Evolutionary conservation across 2,888 invertebrate genomes (phyloP), one percentile per base, ranked within the genome.

Genomic region (Alloscopus bannaensis): DNA sequence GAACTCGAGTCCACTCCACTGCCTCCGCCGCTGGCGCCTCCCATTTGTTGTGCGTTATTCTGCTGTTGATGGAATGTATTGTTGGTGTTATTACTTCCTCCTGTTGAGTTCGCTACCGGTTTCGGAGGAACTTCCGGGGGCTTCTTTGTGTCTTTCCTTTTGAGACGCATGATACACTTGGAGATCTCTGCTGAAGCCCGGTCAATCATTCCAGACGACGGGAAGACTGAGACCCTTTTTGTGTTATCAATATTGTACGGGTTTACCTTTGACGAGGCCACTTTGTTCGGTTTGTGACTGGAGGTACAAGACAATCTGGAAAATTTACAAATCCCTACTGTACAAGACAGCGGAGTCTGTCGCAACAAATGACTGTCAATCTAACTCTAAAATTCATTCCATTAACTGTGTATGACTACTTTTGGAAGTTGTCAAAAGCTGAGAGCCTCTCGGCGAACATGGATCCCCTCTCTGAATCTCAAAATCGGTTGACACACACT

Each of bases 131-230:
- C 71, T 73, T 83, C 83, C 18, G 83, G 83, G 29, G 82, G 81
- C 57, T 82, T 84, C 50, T 83, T 83, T 1, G 60, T 83, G 52
- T 83, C 83, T 66, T 85, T 85, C 70, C 84, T 70, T 65, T 86
- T 86, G 42, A 86, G 83, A 66, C 86, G 62, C 84, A 85, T 95
- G 89, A 96, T 95, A 87, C 95, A 92, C 88, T 95, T 95, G 86
- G 95, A 94, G 84, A 96, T 91, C 89, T 96, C 95, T 84, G 95
- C 95, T 86, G 95, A 95, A 87, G 95, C 95, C 87, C 95, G 92
- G 91, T 96, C 95, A 89, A 96, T 95, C 88, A 95, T 95, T 87
- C 95, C 95, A 89, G 95, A 95, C 87, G 94, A 94, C 87, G 94
- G 94, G 90, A 94, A 80, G 79, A 82, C 81, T 60, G 81, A 82